Percentiles rank a stretch among this genome's conserved stretches.
Conservation (phyloP, 2,113 vertebrate genomes). For the Apistogramma diplotaenia region DNA sequence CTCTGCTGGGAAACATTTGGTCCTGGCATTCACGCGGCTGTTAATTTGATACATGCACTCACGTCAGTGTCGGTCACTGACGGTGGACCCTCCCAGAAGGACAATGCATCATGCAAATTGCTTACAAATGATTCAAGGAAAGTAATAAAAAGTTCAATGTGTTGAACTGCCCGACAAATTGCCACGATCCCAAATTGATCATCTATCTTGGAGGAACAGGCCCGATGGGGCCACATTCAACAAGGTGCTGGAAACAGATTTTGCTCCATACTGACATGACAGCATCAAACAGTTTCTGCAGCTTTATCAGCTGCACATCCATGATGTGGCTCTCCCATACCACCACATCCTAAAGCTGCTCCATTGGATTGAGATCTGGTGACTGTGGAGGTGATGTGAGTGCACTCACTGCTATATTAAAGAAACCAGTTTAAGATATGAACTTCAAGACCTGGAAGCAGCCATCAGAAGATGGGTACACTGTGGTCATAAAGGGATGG, state of each 20-base stretch:
- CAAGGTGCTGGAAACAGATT: background rate
- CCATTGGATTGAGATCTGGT: background rate
- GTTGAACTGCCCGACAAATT: background rate
- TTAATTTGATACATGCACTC: background rate
- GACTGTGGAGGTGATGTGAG: rapidly evolving
- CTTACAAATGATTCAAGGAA: background rate
- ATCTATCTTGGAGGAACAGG: no score
- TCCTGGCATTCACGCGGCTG: background rate
- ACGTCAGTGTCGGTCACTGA: background rate
- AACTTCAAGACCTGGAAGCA: no score
- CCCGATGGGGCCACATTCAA: no score
- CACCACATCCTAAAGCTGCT: background rate
- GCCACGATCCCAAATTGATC: background rate
- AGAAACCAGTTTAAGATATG: background rate
- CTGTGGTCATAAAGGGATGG: no score
- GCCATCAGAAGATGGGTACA: no score
- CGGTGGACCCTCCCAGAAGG: background rate
- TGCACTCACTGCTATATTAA: background rate
- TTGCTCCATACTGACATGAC: background rate
- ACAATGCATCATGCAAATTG: background rate
- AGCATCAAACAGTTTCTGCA: background rate
- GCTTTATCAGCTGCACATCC: background rate
- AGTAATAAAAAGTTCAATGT: background rate
- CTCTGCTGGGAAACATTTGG: background rate
- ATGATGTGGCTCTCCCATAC: background rate